Conservation (phyloP, 2,113 vertebrate genomes). For the Daboia siamensis region DNA sequence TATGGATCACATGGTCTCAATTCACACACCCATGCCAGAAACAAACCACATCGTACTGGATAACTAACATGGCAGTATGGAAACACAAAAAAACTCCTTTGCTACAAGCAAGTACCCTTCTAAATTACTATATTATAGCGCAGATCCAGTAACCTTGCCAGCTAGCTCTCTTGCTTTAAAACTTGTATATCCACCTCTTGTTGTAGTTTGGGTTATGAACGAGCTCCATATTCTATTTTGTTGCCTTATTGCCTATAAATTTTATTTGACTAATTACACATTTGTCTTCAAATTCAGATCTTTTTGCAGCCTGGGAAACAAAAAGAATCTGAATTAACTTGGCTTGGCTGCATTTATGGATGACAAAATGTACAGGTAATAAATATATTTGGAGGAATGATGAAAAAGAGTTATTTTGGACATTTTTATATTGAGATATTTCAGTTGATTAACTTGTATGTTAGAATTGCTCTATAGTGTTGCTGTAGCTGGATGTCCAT, state of each 20-base stretch:
- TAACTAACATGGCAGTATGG: not conserved
- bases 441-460: constrained; percentile 1
- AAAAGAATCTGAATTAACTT: not conserved
- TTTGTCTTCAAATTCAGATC: constrained; percentile 14
- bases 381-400: constrained; percentile 1
- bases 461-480: not conserved
- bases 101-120: not conserved
- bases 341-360: not conserved
- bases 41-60: not conserved
- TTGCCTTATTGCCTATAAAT: not conserved
- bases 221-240: not conserved
- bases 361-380: constrained; percentile 1
- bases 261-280: not conserved
- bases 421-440: not conserved
- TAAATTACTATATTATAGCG: not conserved
- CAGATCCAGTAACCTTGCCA: not conserved
- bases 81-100: not conserved
- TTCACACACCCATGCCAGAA: not conserved
- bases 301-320: not conserved
- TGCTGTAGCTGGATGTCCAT: not conserved
- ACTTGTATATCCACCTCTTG: not conserved
- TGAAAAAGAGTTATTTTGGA: not conserved
- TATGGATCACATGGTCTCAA: not conserved
- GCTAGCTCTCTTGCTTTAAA: not conserved
- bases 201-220: not conserved